phyloP scores from a whole-genome alignment of 2,797 vertebrate species.

The Coreius guichenoti region DNA sequence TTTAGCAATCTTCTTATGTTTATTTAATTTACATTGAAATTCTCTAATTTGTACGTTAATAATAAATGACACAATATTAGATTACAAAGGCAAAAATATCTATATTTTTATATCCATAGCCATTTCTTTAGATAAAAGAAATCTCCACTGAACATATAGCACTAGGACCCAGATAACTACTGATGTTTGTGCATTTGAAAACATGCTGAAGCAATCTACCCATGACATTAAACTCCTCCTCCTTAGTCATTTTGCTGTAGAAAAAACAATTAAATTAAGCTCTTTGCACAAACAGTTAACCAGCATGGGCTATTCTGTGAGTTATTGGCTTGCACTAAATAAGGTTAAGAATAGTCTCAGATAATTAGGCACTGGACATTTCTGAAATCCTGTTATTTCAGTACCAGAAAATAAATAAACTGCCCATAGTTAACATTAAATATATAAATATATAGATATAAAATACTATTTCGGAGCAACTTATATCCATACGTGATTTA shows the following conservation, averaged over 20 bases:
- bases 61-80: not conserved
- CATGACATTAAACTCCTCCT: slow-evolving; percentile 24
- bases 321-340: slow-evolving; percentile 3
- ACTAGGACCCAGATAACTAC: slow-evolving; percentile 2
- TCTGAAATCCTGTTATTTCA: not conserved
- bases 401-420: not conserved
- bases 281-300: not conserved
- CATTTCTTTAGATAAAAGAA: not conserved
- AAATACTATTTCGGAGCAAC: not conserved
- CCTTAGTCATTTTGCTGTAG: slow-evolving; percentile 6
- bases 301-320: not conserved
- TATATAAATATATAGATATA: not conserved
- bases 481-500: not conserved
- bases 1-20: not conserved
- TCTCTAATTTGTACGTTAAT: not conserved
- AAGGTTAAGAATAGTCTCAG: not conserved
- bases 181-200: slow-evolving; percentile 4
- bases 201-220: slow-evolving; percentile 8
- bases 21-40: not conserved
- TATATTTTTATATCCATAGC: not conserved
- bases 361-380: slow-evolving; percentile 20
- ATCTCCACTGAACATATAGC: not conserved
- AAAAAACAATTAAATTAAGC: not conserved
- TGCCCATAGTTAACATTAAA: not conserved
- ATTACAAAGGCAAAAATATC: not conserved